phyloP scores from a whole-genome alignment of 2,888 invertebrate species.

The Amblyjoppa fuscipennis region DNA sequence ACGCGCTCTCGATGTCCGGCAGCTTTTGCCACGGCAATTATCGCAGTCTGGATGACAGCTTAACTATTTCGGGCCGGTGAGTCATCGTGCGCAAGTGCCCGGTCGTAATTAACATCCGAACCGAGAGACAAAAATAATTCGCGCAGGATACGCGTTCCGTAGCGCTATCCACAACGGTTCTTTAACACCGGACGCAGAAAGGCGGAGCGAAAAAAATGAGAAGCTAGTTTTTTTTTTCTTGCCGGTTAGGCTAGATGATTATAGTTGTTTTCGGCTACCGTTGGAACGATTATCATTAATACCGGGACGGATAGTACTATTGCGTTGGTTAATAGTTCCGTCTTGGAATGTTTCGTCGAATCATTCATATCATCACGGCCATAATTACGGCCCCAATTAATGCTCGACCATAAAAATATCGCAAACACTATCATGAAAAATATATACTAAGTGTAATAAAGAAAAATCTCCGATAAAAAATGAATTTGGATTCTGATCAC shows the following conservation, averaged over 20 bases:
- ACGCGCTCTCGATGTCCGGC: conserved; percentile 29
- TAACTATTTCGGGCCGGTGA: conserved; percentile 44
- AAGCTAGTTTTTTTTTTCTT: conserved; percentile 7
- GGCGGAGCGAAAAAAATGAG: conserved; percentile 6
- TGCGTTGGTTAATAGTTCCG: neutral
- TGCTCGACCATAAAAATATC: neutral
- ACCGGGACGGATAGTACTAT: neutral
- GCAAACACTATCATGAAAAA: neutral
- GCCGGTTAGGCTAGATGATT: neutral
- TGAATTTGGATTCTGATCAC: no score
- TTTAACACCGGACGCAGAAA: conserved; percentile 20
- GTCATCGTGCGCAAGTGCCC: conserved; percentile 26
- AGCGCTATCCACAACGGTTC: conserved; percentile 50
- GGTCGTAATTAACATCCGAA: conserved; percentile 26
- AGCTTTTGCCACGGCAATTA: conserved; percentile 52
- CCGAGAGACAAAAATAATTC: conserved; percentile 13
- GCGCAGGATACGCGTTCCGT: conserved; percentile 4
- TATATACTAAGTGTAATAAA: neutral
- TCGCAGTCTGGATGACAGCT: conserved; percentile 40
- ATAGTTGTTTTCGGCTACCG: conserved; percentile 47
- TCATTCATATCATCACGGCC: neutral
- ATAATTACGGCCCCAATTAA: neutral
- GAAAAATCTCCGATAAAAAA: neutral
- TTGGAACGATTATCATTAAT: conserved; percentile 52
- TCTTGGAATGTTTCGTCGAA: conserved; percentile 1